phyloP scores from a whole-genome alignment of 2,113 vertebrate species.

The Mionectes macconnelli region DNA sequence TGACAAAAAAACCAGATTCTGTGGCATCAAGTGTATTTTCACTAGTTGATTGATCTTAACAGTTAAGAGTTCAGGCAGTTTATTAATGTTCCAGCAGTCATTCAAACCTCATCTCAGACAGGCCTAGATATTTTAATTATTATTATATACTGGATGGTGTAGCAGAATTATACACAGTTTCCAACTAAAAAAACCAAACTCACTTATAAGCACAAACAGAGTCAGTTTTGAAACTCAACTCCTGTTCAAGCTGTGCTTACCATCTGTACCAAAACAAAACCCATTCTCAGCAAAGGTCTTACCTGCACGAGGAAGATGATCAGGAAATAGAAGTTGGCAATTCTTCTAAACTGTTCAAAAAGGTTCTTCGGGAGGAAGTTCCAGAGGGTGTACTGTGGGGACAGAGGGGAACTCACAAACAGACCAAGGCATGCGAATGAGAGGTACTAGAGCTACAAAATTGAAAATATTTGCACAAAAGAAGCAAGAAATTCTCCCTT shows the following conservation, averaged over 20 bases:
- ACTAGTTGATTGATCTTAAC: neutral
- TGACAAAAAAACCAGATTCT: neutral
- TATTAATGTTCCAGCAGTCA: neutral
- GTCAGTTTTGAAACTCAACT: neutral
- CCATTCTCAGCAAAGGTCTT: constrained; percentile 34
- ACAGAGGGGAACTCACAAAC: neutral
- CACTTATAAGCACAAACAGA: neutral
- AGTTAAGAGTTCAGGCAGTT: neutral
- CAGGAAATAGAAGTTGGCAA: constrained; percentile 99
- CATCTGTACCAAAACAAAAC: neutral
- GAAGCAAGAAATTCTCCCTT: neutral
- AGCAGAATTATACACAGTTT: neutral
- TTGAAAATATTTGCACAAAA: neutral
- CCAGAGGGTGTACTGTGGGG: constrained; percentile 93
- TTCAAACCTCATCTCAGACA: neutral
- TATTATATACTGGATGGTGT: neutral
- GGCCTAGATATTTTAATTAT: neutral
- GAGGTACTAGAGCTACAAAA: too few species aligned
- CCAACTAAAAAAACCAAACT: neutral
- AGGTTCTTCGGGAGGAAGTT: constrained; percentile 99
- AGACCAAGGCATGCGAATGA: neutral
- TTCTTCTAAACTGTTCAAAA: constrained; percentile 98
- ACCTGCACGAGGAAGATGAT: constrained; percentile 99
- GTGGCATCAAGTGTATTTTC: neutral
- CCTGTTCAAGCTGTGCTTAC: neutral